Evolutionary conservation across 2,113 vertebrate species (phyloP), one percentile per base, ranked within the genome.

Genomic region (Chascanopsetta lugubris): DNA sequence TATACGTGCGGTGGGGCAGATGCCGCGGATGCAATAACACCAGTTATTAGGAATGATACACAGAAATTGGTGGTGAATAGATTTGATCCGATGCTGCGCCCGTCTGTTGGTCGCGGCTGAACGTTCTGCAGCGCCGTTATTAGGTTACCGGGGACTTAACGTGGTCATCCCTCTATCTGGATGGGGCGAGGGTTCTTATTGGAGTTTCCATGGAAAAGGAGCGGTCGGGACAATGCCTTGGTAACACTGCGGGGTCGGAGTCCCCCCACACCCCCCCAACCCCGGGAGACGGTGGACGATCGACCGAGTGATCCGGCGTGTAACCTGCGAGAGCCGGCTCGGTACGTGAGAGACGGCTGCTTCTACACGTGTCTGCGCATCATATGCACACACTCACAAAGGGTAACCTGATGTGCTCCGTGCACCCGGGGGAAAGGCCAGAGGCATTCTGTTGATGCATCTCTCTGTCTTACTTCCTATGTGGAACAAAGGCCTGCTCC

Each of bases 401-500:
- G 17, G 47, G 40, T 61, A n/a, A 53, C 69, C 25, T 53, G 65
- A 22, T 57, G 60, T 38, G 63, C 68, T 55, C 53, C 57, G 57
- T 68, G 49, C 61, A 59, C 47, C 80, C 48, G 3, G 62, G 49
- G 57, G 27, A 64, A 42, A 71, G 53, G 56, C 56, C 68, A 70
- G 59, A 69, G 72, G 75, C 48, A 61, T 84, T 77, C 79, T 67
- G 77, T 76, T 80, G 82, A 84, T 80, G 59, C 65, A 72, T 82
- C 72, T 74, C 59, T 69, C 43, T 69, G 65, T 76, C 61, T 38
- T 32, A 61, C 57, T 78, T 67, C 56, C 63, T 69, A 83, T 85
- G 79, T 81, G 65, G 80, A 83, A 87, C 79, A 85, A 86, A 88
- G 87, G 72, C 69, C 72, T 57, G 57, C 55, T 88, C 84, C 84